These are phyloP conservation scores for Reticulitermes speratus DNA, from an alignment of 1,140 invertebrate genomes.

Conservation along the genomic window DNA sequence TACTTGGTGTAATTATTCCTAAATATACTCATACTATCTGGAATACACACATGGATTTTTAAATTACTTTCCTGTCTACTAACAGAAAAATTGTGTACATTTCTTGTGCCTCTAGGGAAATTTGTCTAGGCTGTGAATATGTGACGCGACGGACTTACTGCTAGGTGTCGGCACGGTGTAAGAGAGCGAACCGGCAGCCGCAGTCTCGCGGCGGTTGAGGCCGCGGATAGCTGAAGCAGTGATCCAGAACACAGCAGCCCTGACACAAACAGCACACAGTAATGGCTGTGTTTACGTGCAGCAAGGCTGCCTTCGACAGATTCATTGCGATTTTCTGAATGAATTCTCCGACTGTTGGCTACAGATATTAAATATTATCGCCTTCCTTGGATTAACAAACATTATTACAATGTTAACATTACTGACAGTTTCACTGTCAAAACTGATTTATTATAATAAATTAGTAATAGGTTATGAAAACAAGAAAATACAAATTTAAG, in stretches of 20 bases:
- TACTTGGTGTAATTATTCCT: not conserved
- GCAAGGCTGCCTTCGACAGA: not conserved
- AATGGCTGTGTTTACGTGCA: slow-evolving; percentile 1
- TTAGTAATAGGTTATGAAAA: not conserved
- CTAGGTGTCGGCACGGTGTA: slow-evolving; percentile 71
- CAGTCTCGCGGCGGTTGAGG: slow-evolving; percentile 74
- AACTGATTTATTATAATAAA: not conserved
- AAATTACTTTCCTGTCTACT: not conserved
- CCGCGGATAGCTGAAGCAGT: slow-evolving; percentile 79
- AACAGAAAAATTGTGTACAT: not conserved
- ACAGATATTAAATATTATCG: not conserved
- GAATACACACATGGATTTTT: not conserved
- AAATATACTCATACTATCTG: not conserved
- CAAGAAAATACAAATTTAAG: not conserved
- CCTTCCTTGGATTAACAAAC: not conserved
- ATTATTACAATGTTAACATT: not conserved
- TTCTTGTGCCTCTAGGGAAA: slow-evolving; percentile 3
- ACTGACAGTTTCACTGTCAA: not conserved
- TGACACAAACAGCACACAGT: slow-evolving; percentile 23
- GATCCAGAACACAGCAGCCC: slow-evolving; percentile 78
- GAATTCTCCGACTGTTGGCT: not conserved
- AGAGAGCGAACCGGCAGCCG: slow-evolving; percentile 82
- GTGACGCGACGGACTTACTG: slow-evolving; percentile 34
- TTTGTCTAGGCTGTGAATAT: not conserved
- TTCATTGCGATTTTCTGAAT: not conserved